Conservation (phyloP, 1,140 invertebrate species). For the Solenopsis fugax region DNA sequence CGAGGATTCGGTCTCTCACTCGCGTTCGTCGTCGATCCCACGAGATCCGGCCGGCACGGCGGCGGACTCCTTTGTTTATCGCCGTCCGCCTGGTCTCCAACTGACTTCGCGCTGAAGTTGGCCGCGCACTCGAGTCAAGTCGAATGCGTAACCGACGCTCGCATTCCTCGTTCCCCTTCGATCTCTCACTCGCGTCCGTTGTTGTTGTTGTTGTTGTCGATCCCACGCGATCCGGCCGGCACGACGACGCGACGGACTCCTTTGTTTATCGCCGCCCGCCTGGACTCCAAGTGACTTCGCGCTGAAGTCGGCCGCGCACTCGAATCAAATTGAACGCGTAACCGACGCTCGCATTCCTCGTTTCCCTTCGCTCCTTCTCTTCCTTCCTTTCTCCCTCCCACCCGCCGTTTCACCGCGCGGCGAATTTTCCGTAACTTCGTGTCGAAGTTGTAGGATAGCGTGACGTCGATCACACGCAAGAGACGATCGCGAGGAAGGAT, state of each 20-base stretch:
- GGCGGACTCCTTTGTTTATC: slow-evolving; percentile 31
- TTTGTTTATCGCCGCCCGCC: slow-evolving; percentile 17
- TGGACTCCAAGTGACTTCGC: no score
- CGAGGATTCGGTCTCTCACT: slow-evolving; percentile 17
- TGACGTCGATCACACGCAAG: not conserved
- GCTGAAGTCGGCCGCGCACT: not conserved
- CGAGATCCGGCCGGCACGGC: not conserved
- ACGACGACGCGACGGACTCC: slow-evolving; percentile 5
- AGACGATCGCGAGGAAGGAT: not conserved
- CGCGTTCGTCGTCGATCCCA: not conserved
- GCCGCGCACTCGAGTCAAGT: slow-evolving; percentile 14
- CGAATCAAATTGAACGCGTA: slow-evolving; percentile 10
- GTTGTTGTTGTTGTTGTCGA: no score
- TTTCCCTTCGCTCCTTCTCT: no score
- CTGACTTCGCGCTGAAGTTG: not conserved
- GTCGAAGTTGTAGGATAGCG: not conserved
- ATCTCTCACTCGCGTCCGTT: not conserved
- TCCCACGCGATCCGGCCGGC: not conserved
- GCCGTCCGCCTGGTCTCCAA: not conserved
- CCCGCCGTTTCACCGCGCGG: no score
- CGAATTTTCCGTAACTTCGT: not conserved
- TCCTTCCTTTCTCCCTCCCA: not conserved
- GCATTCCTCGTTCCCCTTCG: no score
- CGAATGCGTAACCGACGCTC: not conserved
- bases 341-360: not conserved